phyloP scores from a whole-genome alignment of 2,888 invertebrate species.

The Hesperia comma region DNA sequence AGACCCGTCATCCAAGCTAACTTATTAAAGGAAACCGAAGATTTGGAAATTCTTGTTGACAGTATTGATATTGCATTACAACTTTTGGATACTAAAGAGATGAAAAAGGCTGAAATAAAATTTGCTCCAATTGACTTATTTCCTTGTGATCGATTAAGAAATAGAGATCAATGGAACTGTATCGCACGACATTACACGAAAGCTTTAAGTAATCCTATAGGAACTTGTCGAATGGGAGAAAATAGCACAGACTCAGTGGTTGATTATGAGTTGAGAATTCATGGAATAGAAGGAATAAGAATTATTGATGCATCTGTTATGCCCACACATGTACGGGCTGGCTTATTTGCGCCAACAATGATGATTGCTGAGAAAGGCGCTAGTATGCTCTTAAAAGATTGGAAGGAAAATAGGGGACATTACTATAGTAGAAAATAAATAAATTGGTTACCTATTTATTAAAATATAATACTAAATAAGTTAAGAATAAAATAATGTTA shows the following conservation, averaged over 20 bases:
- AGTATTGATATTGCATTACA: constrained; percentile 77
- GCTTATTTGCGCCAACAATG: constrained; percentile 70
- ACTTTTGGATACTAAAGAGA: constrained; percentile 73
- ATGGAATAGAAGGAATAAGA: constrained; percentile 74
- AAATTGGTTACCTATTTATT: constrained; percentile 25
- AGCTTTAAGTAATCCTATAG: constrained; percentile 74
- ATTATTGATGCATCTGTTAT: constrained; percentile 77
- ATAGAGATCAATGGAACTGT: constrained; percentile 80
- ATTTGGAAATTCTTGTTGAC: constrained; percentile 73
- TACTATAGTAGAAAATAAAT: constrained; percentile 59
- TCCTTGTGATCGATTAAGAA: constrained; percentile 72
- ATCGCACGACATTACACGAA: constrained; percentile 78
- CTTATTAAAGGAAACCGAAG: constrained; percentile 74
- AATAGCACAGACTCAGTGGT: constrained; percentile 73
- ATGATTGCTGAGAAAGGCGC: constrained; percentile 80
- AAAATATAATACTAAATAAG: constrained; percentile 4
- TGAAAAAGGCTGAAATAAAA: constrained; percentile 74
- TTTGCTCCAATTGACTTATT: constrained; percentile 75
- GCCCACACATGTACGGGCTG: constrained; percentile 75
- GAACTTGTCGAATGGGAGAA: constrained; percentile 77
- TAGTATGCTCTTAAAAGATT: constrained; percentile 72
- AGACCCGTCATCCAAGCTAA: constrained; percentile 76
- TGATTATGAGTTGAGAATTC: constrained; percentile 68
- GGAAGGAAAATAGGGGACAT: constrained; percentile 72
- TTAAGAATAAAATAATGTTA: constrained; percentile 8